phyloP scores from a whole-genome alignment of 2,888 invertebrate genomes.

The Stictocephala bisonia region DNA sequence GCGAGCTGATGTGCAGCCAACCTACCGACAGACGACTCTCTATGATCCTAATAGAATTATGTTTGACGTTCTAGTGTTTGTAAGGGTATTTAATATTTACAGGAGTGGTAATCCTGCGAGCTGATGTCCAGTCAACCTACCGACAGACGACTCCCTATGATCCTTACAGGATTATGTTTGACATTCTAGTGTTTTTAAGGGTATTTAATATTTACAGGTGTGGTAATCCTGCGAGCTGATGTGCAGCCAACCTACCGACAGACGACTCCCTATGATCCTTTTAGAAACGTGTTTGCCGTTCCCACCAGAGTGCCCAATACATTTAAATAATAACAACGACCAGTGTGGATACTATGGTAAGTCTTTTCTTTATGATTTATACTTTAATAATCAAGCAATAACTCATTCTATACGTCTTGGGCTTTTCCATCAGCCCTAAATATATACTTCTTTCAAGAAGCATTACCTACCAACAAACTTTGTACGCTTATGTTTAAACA shows the following conservation, averaged over 20 bases:
- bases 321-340: slow-evolving; percentile 32
- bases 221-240: slow-evolving; percentile 85
- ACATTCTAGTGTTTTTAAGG: background rate
- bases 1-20: slow-evolving; percentile 79
- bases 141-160: slow-evolving; percentile 64
- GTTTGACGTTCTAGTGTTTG: slow-evolving; percentile 63
- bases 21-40: slow-evolving; percentile 60
- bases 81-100: no score
- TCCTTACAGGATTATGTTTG: slow-evolving; percentile 68
- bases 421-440: no score
- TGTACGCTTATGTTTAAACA: no score
- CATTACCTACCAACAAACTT: no score
- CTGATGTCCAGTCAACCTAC: slow-evolving; percentile 74
- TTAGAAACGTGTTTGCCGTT: slow-evolving; percentile 67
- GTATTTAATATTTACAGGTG: slow-evolving; percentile 67
- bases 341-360: no score
- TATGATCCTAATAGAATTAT: slow-evolving; percentile 70
- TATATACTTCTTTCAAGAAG: no score
- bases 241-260: slow-evolving; percentile 69
- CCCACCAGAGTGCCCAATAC: slow-evolving; percentile 44
- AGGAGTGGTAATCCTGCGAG: slow-evolving; percentile 85
- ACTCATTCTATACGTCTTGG: no score
- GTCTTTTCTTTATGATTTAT: no score
- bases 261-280: slow-evolving; percentile 66
- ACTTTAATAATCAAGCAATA: no score